phyloP scores from a whole-genome alignment of 2,797 vertebrate species.

The Glyptemys insculpta region DNA sequence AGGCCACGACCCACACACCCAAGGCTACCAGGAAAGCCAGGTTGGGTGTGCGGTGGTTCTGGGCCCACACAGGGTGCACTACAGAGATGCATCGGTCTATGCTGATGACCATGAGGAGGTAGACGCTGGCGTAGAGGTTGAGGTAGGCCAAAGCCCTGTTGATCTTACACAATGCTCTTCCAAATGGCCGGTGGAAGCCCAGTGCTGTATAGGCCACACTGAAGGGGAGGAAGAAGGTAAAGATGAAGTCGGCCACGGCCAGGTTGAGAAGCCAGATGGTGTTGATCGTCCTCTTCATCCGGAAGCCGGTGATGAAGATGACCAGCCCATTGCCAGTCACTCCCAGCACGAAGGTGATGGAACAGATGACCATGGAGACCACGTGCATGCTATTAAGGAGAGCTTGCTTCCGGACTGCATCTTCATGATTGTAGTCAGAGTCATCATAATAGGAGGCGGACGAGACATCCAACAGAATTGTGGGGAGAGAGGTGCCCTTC shows the following conservation, averaged over 20 bases:
- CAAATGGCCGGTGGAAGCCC: conserved; percentile 62
- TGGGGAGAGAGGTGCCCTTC: not conserved
- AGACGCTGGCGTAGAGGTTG: conserved; percentile 62
- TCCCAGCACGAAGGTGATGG: conserved; percentile 79
- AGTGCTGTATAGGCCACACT: conserved; percentile 30
- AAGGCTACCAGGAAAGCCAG: not conserved
- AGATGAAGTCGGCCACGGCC: conserved; percentile 86
- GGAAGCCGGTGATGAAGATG: conserved; percentile 90
- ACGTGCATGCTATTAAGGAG: not conserved
- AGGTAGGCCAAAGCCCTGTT: conserved; percentile 36
- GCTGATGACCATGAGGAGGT: conserved; percentile 56
- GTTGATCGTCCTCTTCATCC: conserved; percentile 89
- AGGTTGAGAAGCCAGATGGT: conserved; percentile 84
- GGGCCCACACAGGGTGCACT: conserved; percentile 37
- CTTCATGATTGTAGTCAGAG: not conserved
- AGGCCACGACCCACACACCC: conserved; percentile 23
- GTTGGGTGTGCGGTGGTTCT: conserved; percentile 25
- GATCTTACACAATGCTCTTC: conserved; percentile 34
- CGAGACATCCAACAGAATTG: not conserved
- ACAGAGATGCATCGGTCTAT: conserved; percentile 53
- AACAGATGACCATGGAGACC: not conserved
- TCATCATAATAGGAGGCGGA: not conserved
- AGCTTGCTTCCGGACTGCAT: not conserved
- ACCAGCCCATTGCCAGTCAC: conserved; percentile 86
- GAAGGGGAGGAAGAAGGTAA: conserved; percentile 47